Percentiles rank a stretch among this genome's conserved stretches.
These are phyloP conservation scores for Lacerta bilineata DNA, from an alignment of 2,797 vertebrate species.

Conservation along the genomic window DNA sequence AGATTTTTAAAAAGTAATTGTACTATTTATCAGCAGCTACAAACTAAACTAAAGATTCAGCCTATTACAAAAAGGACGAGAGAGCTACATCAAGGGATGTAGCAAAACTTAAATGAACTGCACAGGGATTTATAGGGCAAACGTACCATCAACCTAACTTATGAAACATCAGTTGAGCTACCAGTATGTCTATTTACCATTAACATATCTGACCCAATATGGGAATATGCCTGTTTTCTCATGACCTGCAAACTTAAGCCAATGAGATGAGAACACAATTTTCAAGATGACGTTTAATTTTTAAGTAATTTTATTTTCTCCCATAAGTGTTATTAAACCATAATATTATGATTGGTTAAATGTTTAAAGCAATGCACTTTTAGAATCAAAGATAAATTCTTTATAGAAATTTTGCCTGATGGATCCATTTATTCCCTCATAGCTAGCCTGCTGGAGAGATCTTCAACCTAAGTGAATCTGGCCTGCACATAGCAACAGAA, in stretches of 20 bases:
- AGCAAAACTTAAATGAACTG: conserved; percentile 30
- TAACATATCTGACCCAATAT: not conserved
- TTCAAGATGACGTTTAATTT: not conserved
- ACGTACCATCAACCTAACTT: not conserved
- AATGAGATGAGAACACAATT: conserved; percentile 7
- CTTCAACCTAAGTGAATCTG: not conserved
- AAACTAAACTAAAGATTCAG: conserved; percentile 49
- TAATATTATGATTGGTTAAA: not conserved
- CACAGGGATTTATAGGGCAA: not conserved
- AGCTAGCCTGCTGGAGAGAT: not conserved
- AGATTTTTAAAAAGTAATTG: conserved; percentile 28
- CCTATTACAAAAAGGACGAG: conserved; percentile 27
- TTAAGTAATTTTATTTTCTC: not conserved
- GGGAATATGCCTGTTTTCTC: conserved; percentile 43
- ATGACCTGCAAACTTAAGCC: conserved; percentile 2
- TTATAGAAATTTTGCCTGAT: not conserved
- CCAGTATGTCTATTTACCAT: conserved; percentile 27
- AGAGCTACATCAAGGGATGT: conserved; percentile 11
- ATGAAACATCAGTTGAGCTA: not conserved
- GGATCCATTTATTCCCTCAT: not conserved
- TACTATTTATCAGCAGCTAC: conserved; percentile 41
- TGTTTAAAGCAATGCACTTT: not conserved
- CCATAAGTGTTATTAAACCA: not conserved
- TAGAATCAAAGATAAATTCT: not conserved
- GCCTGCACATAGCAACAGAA: not conserved